A percentile compares a stretch with the other conserved stretches of the same genome.
Evolutionary conservation across 2,113 vertebrate species (phyloP).

Genomic region (Aleadryas rufinucha): DNA sequence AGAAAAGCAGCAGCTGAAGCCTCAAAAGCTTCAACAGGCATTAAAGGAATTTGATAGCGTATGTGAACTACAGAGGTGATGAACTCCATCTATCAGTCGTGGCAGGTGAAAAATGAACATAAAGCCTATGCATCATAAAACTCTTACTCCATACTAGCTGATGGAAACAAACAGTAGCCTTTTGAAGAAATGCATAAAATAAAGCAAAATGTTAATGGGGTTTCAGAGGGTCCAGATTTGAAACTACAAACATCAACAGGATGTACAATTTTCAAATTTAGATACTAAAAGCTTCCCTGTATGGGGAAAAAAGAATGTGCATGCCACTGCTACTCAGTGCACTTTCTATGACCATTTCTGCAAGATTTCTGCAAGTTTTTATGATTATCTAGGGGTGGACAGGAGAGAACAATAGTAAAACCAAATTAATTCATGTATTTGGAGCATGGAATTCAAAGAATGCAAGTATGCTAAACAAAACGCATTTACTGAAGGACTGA

Average conservation of each 20-base stretch:
- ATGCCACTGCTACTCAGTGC: not conserved
- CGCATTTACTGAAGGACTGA: not conserved
- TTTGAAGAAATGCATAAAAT: not conserved
- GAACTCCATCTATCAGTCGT: not conserved
- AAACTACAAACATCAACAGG: not conserved
- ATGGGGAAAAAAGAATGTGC: accelerated
- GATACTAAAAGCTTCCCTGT: not conserved
- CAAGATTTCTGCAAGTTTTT: not conserved
- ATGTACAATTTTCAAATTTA: not conserved
- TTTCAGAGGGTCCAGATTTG: not conserved
- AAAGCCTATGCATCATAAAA: not conserved
- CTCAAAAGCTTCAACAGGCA: not conserved
- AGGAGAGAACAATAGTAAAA: not conserved
- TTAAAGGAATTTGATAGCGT: not conserved
- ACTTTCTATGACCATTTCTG: not conserved
- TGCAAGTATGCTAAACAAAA: not conserved
- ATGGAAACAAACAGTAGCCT: not conserved
- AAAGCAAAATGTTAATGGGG: not conserved
- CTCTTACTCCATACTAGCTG: not conserved
- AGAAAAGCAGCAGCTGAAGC: not conserved
- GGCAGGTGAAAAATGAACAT: not conserved
- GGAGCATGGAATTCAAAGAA: not conserved
- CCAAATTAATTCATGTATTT: not conserved
- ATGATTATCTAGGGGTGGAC: not conserved
- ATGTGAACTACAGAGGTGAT: not conserved